phyloP scores from a whole-genome alignment of 2,888 invertebrate species.

The Bellardia bayeri region DNA sequence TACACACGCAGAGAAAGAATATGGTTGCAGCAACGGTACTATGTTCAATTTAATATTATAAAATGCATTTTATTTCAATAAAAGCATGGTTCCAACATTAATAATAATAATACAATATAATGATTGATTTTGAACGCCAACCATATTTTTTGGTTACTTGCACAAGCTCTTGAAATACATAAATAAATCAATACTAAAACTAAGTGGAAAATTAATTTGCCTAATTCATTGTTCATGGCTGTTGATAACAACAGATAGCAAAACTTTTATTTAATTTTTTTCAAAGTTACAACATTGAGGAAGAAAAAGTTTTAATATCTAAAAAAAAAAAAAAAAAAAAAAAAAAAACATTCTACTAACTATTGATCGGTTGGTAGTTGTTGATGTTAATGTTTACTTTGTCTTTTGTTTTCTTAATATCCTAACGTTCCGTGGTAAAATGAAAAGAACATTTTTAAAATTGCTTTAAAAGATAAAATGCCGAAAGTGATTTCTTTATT shows the following conservation, averaged over 20 bases:
- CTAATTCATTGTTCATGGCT: slow-evolving; percentile 27
- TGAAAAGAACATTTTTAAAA: not conserved
- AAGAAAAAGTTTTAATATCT: not conserved
- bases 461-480: slow-evolving; percentile 22
- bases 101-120: no score
- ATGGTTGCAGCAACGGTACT: no score
- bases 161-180: no score
- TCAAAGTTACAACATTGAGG: no score
- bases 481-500: slow-evolving; percentile 24
- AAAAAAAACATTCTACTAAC: not conserved
- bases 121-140: not conserved
- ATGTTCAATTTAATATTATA: no score
- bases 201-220: not conserved
- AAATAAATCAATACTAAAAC: no score
- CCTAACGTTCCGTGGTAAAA: not conserved
- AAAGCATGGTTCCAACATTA: no score
- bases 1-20: no score
- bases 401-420: not conserved
- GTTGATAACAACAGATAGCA: slow-evolving; percentile 1
- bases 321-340: not conserved
- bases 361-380: not conserved
- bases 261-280: not conserved
- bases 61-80: no score
- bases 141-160: no score
- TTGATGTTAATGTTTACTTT: not conserved